These are phyloP conservation scores for Climacteris rufus DNA, from an alignment of 2,113 vertebrate genomes.

Conservation along the genomic window DNA sequence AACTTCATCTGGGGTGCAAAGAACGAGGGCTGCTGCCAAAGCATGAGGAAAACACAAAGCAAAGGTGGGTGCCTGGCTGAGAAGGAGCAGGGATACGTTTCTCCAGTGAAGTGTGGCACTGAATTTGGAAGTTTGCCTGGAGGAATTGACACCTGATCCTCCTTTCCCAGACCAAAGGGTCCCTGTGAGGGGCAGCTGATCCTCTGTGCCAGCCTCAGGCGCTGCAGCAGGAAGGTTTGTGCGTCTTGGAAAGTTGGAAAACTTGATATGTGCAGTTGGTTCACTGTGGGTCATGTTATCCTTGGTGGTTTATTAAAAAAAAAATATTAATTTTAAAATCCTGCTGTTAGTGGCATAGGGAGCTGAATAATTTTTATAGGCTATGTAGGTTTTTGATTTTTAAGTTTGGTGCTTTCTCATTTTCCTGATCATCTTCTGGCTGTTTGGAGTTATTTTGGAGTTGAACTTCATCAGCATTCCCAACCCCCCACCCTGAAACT, in stretches of 20 bases:
- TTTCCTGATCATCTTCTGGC: not conserved
- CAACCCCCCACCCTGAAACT: not conserved
- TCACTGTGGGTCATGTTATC: not conserved
- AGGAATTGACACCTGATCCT: not conserved
- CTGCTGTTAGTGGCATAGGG: not conserved
- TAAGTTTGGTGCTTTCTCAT: not conserved
- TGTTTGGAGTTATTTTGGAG: not conserved
- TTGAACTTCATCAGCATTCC: not conserved
- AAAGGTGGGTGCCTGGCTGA: not conserved
- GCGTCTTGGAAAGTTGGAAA: not conserved
- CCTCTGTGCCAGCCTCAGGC: not conserved
- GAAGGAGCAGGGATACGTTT: not conserved
- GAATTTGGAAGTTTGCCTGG: not conserved
- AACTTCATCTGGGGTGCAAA: not conserved
- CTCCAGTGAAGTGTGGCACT: not conserved
- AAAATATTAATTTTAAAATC: not conserved
- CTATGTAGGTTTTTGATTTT: not conserved
- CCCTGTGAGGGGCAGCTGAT: not conserved
- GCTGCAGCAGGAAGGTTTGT: not conserved
- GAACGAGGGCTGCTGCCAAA: not conserved
- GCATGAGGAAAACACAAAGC: not conserved
- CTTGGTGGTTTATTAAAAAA: not conserved
- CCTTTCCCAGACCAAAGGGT: not conserved
- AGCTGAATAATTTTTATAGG: not conserved
- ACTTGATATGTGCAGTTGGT: not conserved